These are phyloP conservation scores for Erythrocebus patas DNA, from an alignment of 2,113 vertebrate genomes.

Conservation along the genomic window DNA sequence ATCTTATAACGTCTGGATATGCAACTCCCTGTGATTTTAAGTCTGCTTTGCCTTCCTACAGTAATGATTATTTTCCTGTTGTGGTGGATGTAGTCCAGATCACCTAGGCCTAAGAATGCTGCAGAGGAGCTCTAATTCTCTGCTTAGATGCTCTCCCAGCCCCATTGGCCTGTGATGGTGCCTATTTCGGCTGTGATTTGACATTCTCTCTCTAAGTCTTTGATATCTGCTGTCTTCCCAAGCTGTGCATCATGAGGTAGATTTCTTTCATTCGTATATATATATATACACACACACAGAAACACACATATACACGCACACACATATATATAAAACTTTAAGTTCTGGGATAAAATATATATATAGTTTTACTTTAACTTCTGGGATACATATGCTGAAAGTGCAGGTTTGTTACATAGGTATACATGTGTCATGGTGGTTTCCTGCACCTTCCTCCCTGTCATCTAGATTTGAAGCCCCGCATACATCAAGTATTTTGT, in stretches of 20 bases:
- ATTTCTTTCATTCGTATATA: rapidly evolving
- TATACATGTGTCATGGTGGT: too few species aligned
- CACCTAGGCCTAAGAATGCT: not conserved
- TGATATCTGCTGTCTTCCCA: not conserved
- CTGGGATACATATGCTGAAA: too few species aligned
- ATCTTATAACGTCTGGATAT: not conserved
- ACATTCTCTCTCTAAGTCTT: not conserved
- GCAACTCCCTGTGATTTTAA: too few species aligned
- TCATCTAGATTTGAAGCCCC: too few species aligned
- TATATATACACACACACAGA: rapidly evolving
- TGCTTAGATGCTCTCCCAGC: not conserved
- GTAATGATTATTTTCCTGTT: not conserved
- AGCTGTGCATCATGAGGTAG: not conserved
- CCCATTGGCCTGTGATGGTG: not conserved
- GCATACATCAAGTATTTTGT: too few species aligned
- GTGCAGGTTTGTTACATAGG: too few species aligned
- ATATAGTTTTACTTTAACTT: too few species aligned
- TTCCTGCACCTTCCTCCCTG: too few species aligned
- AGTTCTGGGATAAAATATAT: too few species aligned
- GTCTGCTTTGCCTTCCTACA: not conserved
- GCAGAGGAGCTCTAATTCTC: not conserved
- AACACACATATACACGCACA: too few species aligned
- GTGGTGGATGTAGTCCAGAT: not conserved
- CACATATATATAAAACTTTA: too few species aligned
- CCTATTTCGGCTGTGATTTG: not conserved